Percentiles rank a stretch among this genome's conserved stretches.
Conservation (phyloP, 2,797 vertebrate species). For the Lepilemur ruficaudatus region DNA sequence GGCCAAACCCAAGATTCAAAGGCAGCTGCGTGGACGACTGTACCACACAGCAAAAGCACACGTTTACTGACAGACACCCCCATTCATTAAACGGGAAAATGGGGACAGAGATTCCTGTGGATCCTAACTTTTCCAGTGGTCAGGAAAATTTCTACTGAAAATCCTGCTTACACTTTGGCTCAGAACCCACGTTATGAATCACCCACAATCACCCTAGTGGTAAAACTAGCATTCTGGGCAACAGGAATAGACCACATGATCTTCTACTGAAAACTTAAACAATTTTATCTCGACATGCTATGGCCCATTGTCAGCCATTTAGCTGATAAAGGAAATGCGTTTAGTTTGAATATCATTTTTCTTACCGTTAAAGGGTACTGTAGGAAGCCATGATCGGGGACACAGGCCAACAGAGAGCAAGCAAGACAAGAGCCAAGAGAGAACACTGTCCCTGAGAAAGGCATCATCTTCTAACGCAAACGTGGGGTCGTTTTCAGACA, state of each 20-base stretch:
- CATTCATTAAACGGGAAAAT: not conserved
- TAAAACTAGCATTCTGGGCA: not conserved
- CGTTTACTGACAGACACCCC: not conserved
- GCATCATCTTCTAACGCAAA: conserved; percentile 53
- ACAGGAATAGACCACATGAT: not conserved
- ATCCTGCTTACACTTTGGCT: not conserved
- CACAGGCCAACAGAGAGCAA: conserved; percentile 43
- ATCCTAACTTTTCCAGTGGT: not conserved
- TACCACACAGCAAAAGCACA: not conserved
- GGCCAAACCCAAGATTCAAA: not conserved
- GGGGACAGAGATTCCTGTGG: not conserved
- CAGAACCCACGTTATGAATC: conserved; percentile 1
- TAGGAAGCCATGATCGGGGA: conserved; percentile 53
- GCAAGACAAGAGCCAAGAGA: not conserved
- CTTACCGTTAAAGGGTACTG: conserved; percentile 71
- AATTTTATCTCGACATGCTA: not conserved
- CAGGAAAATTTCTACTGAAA: conserved; percentile 38
- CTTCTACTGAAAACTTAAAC: not conserved
- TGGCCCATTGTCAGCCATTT: not conserved
- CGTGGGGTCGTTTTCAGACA: conserved; percentile 21
- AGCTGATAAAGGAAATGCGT: conserved; percentile 44
- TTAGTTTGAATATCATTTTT: conserved; percentile 42
- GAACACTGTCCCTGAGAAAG: conserved; percentile 30
- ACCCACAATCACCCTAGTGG: not conserved
- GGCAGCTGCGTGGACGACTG: not conserved